Conservation (phyloP, 1,140 invertebrate species). For the Drosophila novamexicana region DNA sequence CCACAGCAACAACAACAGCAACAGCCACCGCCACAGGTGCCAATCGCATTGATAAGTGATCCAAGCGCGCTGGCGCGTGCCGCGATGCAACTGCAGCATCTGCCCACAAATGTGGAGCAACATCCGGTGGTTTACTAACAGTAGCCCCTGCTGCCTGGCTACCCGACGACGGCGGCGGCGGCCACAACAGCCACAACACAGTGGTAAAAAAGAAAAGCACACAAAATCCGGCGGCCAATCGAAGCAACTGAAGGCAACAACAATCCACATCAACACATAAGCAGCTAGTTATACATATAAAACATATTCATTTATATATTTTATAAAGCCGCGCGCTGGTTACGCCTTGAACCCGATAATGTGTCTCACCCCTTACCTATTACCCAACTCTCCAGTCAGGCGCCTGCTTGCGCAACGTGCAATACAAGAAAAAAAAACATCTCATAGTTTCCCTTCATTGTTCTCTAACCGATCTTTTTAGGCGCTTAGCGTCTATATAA, state of each 20-base stretch:
- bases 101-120: conserved; percentile 81
- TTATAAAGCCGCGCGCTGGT: conserved; percentile 63
- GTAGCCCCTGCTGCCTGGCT: conserved; percentile 73
- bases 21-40: conserved; percentile 73
- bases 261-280: conserved; percentile 48
- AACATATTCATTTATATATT: conserved; percentile 39
- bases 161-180: conserved; percentile 50
- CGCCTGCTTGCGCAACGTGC: conserved; percentile 64
- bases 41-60: conserved; percentile 80
- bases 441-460: conserved; percentile 62
- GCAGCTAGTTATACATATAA: conserved; percentile 69
- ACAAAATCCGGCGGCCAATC: conserved; percentile 22
- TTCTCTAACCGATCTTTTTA: conserved; percentile 50
- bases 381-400: conserved; percentile 25
- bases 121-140: conserved; percentile 84
- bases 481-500: conserved; percentile 64
- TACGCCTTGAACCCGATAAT: conserved; percentile 41
- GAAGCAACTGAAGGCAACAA: conserved; percentile 36
- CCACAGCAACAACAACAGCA: conserved; percentile 69
- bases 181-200: conserved; percentile 52
- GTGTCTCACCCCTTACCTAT: not conserved
- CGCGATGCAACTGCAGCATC: conserved; percentile 81
- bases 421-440: conserved; percentile 64
- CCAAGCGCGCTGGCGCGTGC: conserved; percentile 77
- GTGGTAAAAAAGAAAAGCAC: conserved; percentile 44